phyloP scores from a whole-genome alignment of 64 coral and sea anemone genomes.

The Dendronephthya gigantea region DNA sequence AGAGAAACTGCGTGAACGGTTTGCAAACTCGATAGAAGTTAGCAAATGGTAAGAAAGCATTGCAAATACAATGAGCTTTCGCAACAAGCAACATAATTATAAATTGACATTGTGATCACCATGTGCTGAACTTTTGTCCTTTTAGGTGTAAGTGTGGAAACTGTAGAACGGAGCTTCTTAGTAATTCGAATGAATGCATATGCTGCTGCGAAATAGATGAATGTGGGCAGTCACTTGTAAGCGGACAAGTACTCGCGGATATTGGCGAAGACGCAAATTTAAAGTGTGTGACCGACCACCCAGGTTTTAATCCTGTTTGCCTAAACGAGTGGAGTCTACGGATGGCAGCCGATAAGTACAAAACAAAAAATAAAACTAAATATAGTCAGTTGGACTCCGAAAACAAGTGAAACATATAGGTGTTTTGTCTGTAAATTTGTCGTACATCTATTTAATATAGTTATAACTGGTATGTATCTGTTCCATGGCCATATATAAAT shows the following conservation, averaged over 20 bases:
- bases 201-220: background rate
- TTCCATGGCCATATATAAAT: too few relatives aligned
- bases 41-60: slow-evolving; percentile 25
- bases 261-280: background rate
- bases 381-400: too few relatives aligned
- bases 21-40: background rate
- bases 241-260: background rate
- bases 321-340: background rate
- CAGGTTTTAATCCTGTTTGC: background rate
- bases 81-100: too few relatives aligned
- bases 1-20: background rate
- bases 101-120: background rate
- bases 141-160: background rate
- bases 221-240: background rate
- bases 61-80: too few relatives aligned
- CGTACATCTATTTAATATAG: too few relatives aligned
- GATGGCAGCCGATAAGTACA: too few relatives aligned
- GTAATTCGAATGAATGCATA: background rate
- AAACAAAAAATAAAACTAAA: too few relatives aligned
- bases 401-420: too few relatives aligned
- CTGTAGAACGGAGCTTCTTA: background rate
- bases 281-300: background rate
- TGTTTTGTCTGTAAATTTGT: too few relatives aligned
- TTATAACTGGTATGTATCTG: too few relatives aligned
- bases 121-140: background rate